Percentiles rank a stretch among this genome's conserved stretches.
Evolutionary conservation across 2,797 vertebrate species (phyloP).

Genomic region (Cercopithecus hamlyni): DNA sequence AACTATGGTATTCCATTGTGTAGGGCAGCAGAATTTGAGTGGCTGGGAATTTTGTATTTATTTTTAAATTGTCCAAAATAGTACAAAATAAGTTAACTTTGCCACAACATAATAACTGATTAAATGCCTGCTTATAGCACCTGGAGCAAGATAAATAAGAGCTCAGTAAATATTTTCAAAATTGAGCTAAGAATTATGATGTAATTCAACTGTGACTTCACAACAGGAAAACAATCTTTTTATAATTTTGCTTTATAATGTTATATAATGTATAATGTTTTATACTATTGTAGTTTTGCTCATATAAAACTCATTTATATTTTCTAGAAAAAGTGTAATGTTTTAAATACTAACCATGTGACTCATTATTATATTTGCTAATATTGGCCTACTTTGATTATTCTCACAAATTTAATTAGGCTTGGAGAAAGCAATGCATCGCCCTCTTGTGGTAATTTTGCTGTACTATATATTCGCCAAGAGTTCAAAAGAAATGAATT

Average conservation of each 20-base stretch:
- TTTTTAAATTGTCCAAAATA: constrained; percentile 29
- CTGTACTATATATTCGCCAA: background rate
- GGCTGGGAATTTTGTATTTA: background rate
- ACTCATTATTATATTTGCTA: background rate
- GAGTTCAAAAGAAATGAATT: background rate
- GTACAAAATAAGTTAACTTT: constrained; percentile 37
- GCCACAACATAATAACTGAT: background rate
- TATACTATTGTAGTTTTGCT: background rate
- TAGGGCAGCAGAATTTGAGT: background rate
- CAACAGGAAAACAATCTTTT: constrained; percentile 22
- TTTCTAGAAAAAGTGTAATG: background rate
- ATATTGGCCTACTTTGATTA: constrained; percentile 10
- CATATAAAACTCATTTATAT: constrained; percentile 4
- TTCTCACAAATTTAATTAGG: background rate
- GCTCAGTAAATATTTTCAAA: constrained; percentile 31
- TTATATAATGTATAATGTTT: background rate
- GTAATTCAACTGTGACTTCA: constrained; percentile 31
- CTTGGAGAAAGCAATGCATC: constrained; percentile 20
- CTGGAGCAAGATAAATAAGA: background rate
- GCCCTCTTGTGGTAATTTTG: constrained; percentile 69
- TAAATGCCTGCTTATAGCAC: background rate
- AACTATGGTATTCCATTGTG: background rate
- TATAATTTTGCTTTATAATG: background rate
- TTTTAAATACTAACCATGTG: constrained; percentile 34
- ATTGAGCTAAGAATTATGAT: constrained; percentile 11